A percentile compares a stretch with the other conserved stretches of the same genome.
phyloP scores from a whole-genome alignment of 2,797 vertebrate genomes.

The Argyrosomus regius region DNA sequence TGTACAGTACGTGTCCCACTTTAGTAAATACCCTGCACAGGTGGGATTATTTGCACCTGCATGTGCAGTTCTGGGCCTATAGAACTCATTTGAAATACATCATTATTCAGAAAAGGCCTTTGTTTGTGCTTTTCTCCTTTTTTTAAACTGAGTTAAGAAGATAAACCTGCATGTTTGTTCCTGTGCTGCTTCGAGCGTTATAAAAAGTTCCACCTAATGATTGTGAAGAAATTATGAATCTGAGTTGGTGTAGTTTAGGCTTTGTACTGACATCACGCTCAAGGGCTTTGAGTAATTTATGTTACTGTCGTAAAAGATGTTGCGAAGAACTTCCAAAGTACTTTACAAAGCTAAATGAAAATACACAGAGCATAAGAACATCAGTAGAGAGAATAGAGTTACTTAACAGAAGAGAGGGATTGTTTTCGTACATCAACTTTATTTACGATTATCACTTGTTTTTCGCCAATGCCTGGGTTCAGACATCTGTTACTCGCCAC shows the following conservation, averaged over 20 bases:
- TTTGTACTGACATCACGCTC: not conserved
- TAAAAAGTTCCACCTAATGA: not conserved
- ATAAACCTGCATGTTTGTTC: not conserved
- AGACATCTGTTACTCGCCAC: not conserved
- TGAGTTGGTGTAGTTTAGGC: not conserved
- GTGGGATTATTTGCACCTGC: constrained; percentile 47
- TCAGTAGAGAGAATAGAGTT: not conserved
- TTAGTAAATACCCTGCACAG: constrained; percentile 30
- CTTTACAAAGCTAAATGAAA: not conserved
- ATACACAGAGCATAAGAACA: not conserved
- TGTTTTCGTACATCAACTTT: not conserved
- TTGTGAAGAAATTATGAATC: not conserved
- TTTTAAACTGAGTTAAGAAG: not conserved
- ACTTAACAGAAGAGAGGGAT: not conserved
- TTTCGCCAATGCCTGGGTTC: not conserved
- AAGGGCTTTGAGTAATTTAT: constrained; percentile 2
- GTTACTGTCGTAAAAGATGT: not conserved
- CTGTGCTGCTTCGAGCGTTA: not conserved
- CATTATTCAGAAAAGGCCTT: constrained; percentile 9
- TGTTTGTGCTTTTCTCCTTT: not conserved
- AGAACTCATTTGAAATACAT: constrained; percentile 21
- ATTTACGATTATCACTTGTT: constrained; percentile 24
- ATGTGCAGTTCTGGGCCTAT: constrained; percentile 12
- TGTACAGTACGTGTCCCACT: constrained; percentile 26
- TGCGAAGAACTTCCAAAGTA: not conserved